Percentiles rank a stretch among this genome's conserved stretches.
Evolutionary conservation across 1,140 invertebrate genomes (phyloP).

Genomic region (Heliconius hermathena): DNA sequence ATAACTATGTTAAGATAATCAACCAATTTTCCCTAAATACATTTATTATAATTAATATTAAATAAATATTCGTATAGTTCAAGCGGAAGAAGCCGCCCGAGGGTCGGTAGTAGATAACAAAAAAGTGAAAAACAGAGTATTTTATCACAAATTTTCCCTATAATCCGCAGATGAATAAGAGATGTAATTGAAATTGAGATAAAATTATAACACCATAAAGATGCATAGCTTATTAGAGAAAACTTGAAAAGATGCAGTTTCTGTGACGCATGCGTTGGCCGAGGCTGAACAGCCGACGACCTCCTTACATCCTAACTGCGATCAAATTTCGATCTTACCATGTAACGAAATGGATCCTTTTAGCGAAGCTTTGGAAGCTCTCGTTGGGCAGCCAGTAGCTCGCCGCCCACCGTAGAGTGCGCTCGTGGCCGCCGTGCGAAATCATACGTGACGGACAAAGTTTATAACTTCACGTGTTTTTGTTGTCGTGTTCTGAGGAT

Average conservation of each 20-base stretch:
- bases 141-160: too few species aligned
- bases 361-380: conserved; percentile 39
- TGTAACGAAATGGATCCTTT: conserved; percentile 73
- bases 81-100: too few species aligned
- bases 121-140: too few species aligned
- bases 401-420: conserved; percentile 46
- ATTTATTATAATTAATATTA: too few species aligned
- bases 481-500: conserved; percentile 21
- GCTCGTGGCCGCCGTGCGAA: conserved; percentile 38
- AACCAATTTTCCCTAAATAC: too few species aligned
- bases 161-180: background rate
- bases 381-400: conserved; percentile 53
- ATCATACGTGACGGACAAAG: conserved; percentile 47
- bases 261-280: conserved; percentile 70
- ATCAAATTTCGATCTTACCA: conserved; percentile 79
- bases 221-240: conserved; percentile 34
- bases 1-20: too few species aligned
- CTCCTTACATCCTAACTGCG: conserved; percentile 74
- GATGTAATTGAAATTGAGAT: too few species aligned
- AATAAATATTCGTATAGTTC: too few species aligned
- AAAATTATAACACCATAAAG: conserved; percentile 42
- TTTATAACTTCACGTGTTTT: conserved; percentile 30
- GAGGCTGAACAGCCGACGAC: conserved; percentile 66
- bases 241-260: conserved; percentile 52
- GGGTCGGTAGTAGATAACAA: too few species aligned